These are phyloP conservation scores for Hydropotes inermis DNA, from an alignment of 2,113 vertebrate species.

Conservation along the genomic window DNA sequence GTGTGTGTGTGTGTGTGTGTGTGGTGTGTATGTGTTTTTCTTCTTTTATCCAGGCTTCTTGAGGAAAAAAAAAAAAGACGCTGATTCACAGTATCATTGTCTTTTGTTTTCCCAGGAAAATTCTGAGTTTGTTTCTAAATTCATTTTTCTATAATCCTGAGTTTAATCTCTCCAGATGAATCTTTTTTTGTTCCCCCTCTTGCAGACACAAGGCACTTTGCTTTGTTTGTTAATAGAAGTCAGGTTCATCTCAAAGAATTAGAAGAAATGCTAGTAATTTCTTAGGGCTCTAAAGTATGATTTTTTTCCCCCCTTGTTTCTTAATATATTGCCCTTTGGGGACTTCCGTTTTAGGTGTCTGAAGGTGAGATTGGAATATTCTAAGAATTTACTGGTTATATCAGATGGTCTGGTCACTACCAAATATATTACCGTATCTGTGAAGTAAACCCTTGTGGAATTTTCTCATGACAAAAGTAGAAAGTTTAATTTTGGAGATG, in stretches of 20 bases:
- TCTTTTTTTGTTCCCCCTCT: not conserved
- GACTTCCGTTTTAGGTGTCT: not conserved
- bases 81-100: constrained; percentile 60
- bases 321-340: not conserved
- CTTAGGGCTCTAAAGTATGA: not conserved
- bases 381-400: not conserved
- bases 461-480: not conserved
- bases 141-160: not conserved
- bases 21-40: not conserved
- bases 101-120: constrained; percentile 52
- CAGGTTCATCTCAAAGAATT: constrained; percentile 15
- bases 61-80: not conserved
- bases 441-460: not conserved
- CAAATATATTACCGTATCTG: no score
- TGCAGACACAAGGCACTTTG: not conserved
- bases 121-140: constrained; percentile 34
- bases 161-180: constrained; percentile 46
- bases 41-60: constrained; percentile 28
- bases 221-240: constrained; percentile 28
- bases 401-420: not conserved
- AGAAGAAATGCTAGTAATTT: constrained; percentile 19
- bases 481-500: constrained; percentile 40
- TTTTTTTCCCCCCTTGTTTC: accelerated
- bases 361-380: not conserved
- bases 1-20: not conserved